phyloP scores from a whole-genome alignment of 2,888 invertebrate genomes.

The Lithophane socia region DNA sequence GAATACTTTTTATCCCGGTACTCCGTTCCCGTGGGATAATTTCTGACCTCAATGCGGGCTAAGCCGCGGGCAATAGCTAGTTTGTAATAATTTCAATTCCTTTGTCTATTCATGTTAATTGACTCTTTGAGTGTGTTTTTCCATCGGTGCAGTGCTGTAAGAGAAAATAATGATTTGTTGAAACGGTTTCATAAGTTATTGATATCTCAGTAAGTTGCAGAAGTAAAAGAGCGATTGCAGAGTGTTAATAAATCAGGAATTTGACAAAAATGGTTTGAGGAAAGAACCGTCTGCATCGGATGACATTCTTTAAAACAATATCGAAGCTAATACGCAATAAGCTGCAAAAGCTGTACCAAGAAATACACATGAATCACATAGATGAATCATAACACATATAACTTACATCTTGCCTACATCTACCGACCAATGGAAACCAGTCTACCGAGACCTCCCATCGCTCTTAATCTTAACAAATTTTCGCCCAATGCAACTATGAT shows the following conservation, averaged over 20 bases:
- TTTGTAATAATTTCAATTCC: not conserved
- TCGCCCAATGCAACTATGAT: slow-evolving; percentile 40
- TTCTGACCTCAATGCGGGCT: no score
- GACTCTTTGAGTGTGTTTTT: not conserved
- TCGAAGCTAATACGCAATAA: slow-evolving; percentile 3
- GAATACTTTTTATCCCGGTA: no score
- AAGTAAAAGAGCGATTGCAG: not conserved
- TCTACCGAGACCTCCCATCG: slow-evolving; percentile 59
- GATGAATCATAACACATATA: slow-evolving; percentile 66
- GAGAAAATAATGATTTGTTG: not conserved
- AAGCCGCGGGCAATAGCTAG: no score
- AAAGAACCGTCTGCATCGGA: not conserved
- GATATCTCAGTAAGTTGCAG: not conserved
- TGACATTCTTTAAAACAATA: not conserved
- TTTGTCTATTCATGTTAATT: not conserved
- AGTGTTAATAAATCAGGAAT: not conserved
- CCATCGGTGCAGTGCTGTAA: not conserved
- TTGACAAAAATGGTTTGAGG: not conserved
- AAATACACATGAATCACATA: slow-evolving; percentile 69
- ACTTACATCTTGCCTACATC: slow-evolving; percentile 70
- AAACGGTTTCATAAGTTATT: not conserved
- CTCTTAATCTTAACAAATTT: slow-evolving; percentile 61
- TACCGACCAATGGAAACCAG: slow-evolving; percentile 61
- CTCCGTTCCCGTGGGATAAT: no score
- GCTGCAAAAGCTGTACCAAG: slow-evolving; percentile 31